Conservation (phyloP, 1,140 invertebrate genomes). For the Nixonia krombeini region DNA sequence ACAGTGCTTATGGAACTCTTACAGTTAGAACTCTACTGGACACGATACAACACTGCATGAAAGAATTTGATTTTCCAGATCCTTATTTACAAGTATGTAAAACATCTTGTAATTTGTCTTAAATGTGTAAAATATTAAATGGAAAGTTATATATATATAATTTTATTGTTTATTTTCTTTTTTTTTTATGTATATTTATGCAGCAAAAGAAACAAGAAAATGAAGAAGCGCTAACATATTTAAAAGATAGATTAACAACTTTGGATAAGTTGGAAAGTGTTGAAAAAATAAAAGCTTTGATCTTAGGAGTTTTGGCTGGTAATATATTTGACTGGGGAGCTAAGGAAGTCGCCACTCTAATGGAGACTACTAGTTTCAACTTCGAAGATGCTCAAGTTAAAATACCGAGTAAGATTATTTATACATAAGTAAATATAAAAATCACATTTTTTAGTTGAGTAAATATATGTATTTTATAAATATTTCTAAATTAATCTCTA, state of each 20-base stretch:
- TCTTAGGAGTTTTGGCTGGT: slow-evolving; percentile 78
- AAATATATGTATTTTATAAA: not conserved
- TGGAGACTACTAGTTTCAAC: slow-evolving; percentile 84
- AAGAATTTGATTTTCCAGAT: slow-evolving; percentile 93
- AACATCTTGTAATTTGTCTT: slow-evolving; percentile 40
- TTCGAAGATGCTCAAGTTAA: slow-evolving; percentile 85
- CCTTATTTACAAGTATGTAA: slow-evolving; percentile 85
- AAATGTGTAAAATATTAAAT: slow-evolving; percentile 71
- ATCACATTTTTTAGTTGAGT: not conserved
- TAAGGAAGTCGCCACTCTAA: slow-evolving; percentile 85
- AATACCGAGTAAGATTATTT: slow-evolving; percentile 75
- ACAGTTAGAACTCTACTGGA: slow-evolving; percentile 92
- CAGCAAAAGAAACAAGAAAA: slow-evolving; percentile 81
- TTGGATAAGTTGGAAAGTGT: slow-evolving; percentile 73
- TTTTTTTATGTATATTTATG: slow-evolving; percentile 31
- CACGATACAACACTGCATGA: slow-evolving; percentile 91
- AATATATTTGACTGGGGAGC: slow-evolving; percentile 99
- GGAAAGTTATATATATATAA: no score
- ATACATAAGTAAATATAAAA: not conserved
- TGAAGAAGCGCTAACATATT: slow-evolving; percentile 74
- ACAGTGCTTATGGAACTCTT: slow-evolving; percentile 89
- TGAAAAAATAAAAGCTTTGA: slow-evolving; percentile 74
- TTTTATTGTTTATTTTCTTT: slow-evolving; percentile 10
- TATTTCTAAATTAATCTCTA: no score
- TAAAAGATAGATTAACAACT: slow-evolving; percentile 70